Evolutionary conservation across 2,888 invertebrate species (phyloP), one percentile per base, ranked within the genome.

Genomic region (Pheosia gnoma): DNA sequence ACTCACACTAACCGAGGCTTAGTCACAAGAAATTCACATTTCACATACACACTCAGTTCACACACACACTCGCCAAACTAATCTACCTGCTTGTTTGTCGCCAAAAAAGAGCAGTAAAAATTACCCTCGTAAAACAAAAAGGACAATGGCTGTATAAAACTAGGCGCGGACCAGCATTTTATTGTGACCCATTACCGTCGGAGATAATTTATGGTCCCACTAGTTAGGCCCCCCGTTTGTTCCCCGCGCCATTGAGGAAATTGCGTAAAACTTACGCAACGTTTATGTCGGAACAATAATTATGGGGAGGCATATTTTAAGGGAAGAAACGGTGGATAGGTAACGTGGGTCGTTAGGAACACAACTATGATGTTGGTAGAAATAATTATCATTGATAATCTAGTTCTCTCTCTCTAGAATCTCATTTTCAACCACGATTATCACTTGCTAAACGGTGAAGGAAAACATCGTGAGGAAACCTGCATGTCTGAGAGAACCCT

Each of bases 121-220:
- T 43, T 39, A 55, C 59, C 49, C 11, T 61, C 61, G 54, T 61
- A 61, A 61, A 61, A 61, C 55, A 55, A 55, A 36, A 61, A 58
- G 55, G 61, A 61, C 57, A 52, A 66, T 37, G 36, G 60, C 37
- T 70, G 63, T 58, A 70, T 68, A 64, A 58, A 71, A 70, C 59
- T 63, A 67, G 58, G 61, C 60, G 54, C 36, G 52, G 71, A 66
- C 71, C 70, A 67, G 58, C 71, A 61, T 75, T 79, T 79, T 72
- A 77, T 61, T 76, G 70, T 72, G 59, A 59, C 71, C 72, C 74
- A 77, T 79, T 79, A 77, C 75, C 69, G 77, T 78, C 69, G 58
- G 58, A 66, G 57, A 75, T 77, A 77, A 79, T 78, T 79, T 79
- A 78, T 78, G 58, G 74, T 52, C 25, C 60, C 55, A 57, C 67